phyloP scores from a whole-genome alignment of 1,140 invertebrate species.

The Temnothorax nylanderi region DNA sequence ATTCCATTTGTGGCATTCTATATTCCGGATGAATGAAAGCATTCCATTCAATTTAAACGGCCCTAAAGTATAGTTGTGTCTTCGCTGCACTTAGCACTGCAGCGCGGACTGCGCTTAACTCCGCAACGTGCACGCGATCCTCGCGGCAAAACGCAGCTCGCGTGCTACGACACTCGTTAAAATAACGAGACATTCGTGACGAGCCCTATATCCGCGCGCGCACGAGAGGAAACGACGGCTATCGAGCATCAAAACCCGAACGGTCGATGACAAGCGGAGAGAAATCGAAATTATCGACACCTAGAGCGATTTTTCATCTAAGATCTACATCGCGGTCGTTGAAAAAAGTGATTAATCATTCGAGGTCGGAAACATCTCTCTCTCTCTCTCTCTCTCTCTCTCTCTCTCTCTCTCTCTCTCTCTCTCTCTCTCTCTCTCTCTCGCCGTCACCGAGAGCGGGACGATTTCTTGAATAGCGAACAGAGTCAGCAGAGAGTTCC shows the following conservation, averaged over 20 bases:
- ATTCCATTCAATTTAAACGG: constrained; percentile 20
- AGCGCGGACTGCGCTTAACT: background rate
- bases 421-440: background rate
- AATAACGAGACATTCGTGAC: constrained; percentile 55
- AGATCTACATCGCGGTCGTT: background rate
- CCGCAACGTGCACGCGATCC: constrained; percentile 39
- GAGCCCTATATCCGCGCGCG: background rate
- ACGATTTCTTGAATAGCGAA: background rate
- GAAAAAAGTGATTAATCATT: background rate
- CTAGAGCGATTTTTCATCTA: background rate
- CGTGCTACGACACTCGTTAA: constrained; percentile 45
- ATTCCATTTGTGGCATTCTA: background rate
- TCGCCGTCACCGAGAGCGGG: background rate
- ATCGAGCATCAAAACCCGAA: background rate
- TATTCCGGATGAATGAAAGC: background rate
- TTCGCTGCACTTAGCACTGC: constrained; percentile 19
- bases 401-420: background rate
- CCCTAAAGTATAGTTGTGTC: background rate
- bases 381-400: background rate
- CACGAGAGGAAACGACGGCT: background rate
- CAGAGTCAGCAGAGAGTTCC: background rate
- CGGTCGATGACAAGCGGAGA: background rate
- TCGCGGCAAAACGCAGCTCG: constrained; percentile 31
- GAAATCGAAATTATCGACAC: background rate
- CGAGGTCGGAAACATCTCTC: background rate